Percentiles rank a stretch among this genome's conserved stretches.
phyloP scores from a whole-genome alignment of 2,113 vertebrate species.

The Thymallus thymallus region DNA sequence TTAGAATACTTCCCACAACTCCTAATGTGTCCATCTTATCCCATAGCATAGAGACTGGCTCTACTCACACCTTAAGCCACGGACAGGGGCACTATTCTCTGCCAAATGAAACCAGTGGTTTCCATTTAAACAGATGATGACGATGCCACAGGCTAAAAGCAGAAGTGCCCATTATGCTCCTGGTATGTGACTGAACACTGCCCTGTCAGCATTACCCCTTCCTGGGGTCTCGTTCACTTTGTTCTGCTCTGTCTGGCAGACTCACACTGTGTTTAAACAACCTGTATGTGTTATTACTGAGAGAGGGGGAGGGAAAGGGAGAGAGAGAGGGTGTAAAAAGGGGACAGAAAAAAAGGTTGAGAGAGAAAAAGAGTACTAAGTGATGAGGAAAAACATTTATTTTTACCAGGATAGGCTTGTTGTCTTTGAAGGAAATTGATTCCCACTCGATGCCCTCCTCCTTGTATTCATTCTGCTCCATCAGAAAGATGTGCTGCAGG shows the following conservation, averaged over 20 bases:
- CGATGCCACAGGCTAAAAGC: not conserved
- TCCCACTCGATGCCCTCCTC: conserved; percentile 73
- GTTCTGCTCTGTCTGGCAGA: not conserved
- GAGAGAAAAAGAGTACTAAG: not conserved
- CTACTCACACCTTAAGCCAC: not conserved
- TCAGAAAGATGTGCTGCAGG: conserved; percentile 76
- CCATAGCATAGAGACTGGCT: not conserved
- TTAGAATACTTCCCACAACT: no score
- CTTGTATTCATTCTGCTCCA: conserved; percentile 75
- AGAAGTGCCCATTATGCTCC: not conserved
- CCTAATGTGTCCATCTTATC: not conserved
- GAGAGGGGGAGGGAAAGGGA: not conserved
- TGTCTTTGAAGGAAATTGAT: conserved; percentile 71
- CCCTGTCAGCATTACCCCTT: conserved; percentile 32
- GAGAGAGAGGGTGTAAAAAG: not conserved
- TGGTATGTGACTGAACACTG: conserved; percentile 2
- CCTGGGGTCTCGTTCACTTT: not conserved
- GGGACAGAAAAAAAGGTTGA: not conserved
- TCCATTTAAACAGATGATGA: not conserved
- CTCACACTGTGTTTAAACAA: not conserved
- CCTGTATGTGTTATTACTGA: not conserved
- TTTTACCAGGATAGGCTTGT: conserved; percentile 74
- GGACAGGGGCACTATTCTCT: not conserved
- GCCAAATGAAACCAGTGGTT: not conserved
- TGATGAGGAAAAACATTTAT: not conserved